Evolutionary conservation across 2,888 invertebrate species (phyloP).

Genomic region (Archaeoteleia sp.): DNA sequence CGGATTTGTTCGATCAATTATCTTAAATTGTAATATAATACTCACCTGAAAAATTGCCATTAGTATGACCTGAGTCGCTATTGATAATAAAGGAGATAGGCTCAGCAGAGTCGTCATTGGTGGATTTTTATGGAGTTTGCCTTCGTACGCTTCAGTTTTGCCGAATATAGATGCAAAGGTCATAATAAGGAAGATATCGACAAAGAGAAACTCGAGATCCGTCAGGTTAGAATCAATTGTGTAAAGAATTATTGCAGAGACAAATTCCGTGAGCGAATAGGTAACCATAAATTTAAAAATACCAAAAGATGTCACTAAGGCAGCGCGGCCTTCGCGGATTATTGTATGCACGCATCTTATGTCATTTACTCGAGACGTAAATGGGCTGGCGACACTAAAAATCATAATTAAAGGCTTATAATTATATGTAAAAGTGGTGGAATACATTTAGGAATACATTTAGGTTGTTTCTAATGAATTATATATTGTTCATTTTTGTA

Average conservation of each 20-base stretch:
- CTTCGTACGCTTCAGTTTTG: slow-evolving; percentile 77
- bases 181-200: slow-evolving; percentile 80
- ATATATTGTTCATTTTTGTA: no score
- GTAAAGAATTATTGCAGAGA: slow-evolving; percentile 87
- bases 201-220: slow-evolving; percentile 81
- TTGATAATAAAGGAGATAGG: slow-evolving; percentile 76
- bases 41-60: slow-evolving; percentile 75
- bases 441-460: no score
- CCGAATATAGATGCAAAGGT: slow-evolving; percentile 81
- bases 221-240: slow-evolving; percentile 80
- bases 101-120: slow-evolving; percentile 78
- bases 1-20: no score
- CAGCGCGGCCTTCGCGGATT: slow-evolving; percentile 89
- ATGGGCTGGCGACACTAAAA: slow-evolving; percentile 88
- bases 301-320: slow-evolving; percentile 91
- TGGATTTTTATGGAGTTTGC: slow-evolving; percentile 75
- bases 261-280: slow-evolving; percentile 92
- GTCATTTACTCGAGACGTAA: slow-evolving; percentile 88
- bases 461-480: no score
- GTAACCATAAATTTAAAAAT: slow-evolving; percentile 94
- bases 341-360: slow-evolving; percentile 88
- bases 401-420: no score
- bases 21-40: no score
- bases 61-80: slow-evolving; percentile 76
- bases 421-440: no score